Conservation (phyloP, 2,113 vertebrate genomes). For the Pseudonaja textilis region DNA sequence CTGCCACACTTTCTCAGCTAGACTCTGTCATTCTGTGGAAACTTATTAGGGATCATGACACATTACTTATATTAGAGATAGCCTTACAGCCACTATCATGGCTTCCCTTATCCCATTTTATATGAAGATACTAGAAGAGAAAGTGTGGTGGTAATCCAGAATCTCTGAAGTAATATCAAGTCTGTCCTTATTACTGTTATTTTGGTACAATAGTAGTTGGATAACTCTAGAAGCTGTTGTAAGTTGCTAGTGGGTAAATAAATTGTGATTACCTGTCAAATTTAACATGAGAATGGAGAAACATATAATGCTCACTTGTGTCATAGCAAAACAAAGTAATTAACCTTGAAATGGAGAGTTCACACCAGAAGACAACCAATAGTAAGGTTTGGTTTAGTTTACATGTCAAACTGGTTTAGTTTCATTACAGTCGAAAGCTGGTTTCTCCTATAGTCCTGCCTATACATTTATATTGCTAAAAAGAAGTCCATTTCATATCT, state of each 20-base stretch:
- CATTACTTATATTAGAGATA: neutral
- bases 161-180: neutral
- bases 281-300: neutral
- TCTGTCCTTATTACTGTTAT: neutral
- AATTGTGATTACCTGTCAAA: neutral
- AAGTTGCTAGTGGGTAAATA: neutral
- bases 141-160: too few species aligned
- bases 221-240: neutral
- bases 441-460: neutral
- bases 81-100: neutral
- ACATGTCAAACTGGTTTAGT: neutral
- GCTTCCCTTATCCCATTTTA: neutral
- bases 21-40: neutral
- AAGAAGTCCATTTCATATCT: neutral
- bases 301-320: neutral
- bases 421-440: neutral
- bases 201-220: neutral
- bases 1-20: neutral
- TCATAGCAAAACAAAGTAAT: neutral
- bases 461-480: neutral
- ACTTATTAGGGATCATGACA: neutral
- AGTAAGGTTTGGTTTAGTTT: neutral
- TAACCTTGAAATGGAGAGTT: neutral
- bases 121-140: too few species aligned
- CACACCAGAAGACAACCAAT: neutral